Evolutionary conservation across 2,888 invertebrate genomes (phyloP).

Genomic region (Empis livida): DNA sequence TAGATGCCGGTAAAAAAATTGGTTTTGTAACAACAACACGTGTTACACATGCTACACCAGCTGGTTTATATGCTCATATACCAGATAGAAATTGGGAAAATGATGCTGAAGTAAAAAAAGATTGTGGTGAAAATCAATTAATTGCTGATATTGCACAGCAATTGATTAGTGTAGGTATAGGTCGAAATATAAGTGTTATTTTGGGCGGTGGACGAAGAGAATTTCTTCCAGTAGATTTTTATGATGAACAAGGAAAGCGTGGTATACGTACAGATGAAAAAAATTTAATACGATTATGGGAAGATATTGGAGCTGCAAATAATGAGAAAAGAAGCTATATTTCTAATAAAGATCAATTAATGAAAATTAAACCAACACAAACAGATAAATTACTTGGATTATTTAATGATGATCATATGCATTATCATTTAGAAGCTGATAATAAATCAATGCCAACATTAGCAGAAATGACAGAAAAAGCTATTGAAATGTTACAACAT

Average conservation of each 20-base stretch:
- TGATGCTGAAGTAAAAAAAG: conserved; percentile 42
- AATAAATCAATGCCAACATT: conserved; percentile 49
- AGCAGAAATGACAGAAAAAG: conserved; percentile 67
- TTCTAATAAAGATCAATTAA: conserved; percentile 38
- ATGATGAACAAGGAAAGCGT: conserved; percentile 38
- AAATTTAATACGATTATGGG: conserved; percentile 55
- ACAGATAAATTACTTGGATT: conserved; percentile 51
- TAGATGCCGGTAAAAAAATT: conserved; percentile 47
- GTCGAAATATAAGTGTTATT: conserved; percentile 56
- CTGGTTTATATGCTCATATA: conserved; percentile 48
- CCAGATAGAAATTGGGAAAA: conserved; percentile 61
- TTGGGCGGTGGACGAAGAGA: conserved; percentile 62
- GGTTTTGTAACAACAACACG: conserved; percentile 64
- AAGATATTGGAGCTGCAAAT: conserved; percentile 36
- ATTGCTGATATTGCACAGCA: conserved; percentile 64
- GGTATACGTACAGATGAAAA: conserved; percentile 46
- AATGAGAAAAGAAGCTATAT: conserved; percentile 34
- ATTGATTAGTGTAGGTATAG: conserved; percentile 50
- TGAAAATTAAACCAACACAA: conserved; percentile 31
- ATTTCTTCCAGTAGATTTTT: conserved; percentile 43
- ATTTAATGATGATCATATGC: conserved; percentile 51
- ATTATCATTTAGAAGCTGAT: conserved; percentile 49
- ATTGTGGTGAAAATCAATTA: conserved; percentile 31
- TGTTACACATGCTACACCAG: conserved; percentile 68
- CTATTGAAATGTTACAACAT: conserved; percentile 51